Percentiles rank a stretch among this genome's conserved stretches.
phyloP scores from a whole-genome alignment of 2,888 invertebrate species.

The Ophion obscuratus region DNA sequence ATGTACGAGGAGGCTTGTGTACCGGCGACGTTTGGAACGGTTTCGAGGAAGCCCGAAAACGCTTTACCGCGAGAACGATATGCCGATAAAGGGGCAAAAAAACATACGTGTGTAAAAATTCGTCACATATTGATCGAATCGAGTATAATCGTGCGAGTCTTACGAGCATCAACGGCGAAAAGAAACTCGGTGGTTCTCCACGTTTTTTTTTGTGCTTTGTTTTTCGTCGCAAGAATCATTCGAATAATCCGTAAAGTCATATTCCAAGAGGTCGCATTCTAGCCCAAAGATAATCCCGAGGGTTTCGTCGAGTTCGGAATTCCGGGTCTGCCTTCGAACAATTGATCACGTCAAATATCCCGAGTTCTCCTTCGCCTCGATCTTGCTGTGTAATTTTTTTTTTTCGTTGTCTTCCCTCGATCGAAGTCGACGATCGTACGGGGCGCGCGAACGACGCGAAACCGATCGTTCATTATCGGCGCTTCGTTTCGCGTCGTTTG shows the following conservation, averaged over 20 bases:
- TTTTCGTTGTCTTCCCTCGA: neutral
- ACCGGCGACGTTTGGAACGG: conserved; percentile 43
- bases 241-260: conserved; percentile 9
- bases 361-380: neutral
- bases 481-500: conserved; percentile 58
- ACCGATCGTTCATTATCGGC: conserved; percentile 35
- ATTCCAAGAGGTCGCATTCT: conserved; percentile 50
- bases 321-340: neutral
- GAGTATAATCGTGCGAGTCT: conserved; percentile 31
- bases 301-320: conserved; percentile 14
- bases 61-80: conserved; percentile 3
- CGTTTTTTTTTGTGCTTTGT: neutral
- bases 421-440: neutral
- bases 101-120: conserved; percentile 25
- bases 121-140: conserved; percentile 36
- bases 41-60: conserved; percentile 30
- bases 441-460: conserved; percentile 39
- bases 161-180: conserved; percentile 26
- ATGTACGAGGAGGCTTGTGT: conserved; percentile 37
- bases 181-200: conserved; percentile 45
- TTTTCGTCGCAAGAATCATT: conserved; percentile 3
- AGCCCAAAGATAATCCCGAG: conserved; percentile 63
- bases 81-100: neutral
- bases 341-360: neutral
- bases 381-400: neutral